Conservation (phyloP, 2,888 invertebrate genomes). For the Neoscelio sp. region DNA sequence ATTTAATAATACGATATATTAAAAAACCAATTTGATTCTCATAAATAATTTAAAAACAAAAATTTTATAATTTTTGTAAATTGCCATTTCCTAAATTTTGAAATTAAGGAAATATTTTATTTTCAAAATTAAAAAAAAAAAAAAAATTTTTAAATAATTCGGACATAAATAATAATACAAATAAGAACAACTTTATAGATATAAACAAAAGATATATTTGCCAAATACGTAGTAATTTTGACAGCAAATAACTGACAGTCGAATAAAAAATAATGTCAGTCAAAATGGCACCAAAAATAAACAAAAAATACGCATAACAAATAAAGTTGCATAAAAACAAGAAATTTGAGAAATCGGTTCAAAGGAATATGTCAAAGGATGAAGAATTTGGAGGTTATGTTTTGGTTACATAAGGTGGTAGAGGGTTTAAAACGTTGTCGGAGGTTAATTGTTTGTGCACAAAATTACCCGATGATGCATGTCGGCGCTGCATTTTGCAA, state of each 20-base stretch:
- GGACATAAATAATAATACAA: too few species aligned
- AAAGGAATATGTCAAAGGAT: slow-evolving; percentile 24
- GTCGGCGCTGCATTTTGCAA: slow-evolving; percentile 84
- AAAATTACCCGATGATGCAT: slow-evolving; percentile 84
- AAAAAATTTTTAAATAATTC: too few species aligned
- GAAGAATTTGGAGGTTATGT: slow-evolving; percentile 66
- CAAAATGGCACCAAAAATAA: too few species aligned
- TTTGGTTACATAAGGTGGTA: slow-evolving; percentile 71
- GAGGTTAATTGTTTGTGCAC: slow-evolving; percentile 31
- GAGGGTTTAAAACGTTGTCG: slow-evolving; percentile 42
- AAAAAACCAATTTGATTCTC: too few species aligned
- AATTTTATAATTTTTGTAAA: too few species aligned
- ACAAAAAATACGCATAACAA: not conserved
- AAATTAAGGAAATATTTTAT: too few species aligned
- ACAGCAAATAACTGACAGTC: slow-evolving; percentile 24
- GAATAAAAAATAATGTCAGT: slow-evolving; percentile 15
- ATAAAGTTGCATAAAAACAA: not conserved
- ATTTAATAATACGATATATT: too few species aligned
- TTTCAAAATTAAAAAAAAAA: too few species aligned
- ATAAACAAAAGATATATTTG: slow-evolving; percentile 17
- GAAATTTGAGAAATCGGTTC: not conserved
- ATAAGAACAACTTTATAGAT: slow-evolving; percentile 5
- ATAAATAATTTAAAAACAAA: too few species aligned
- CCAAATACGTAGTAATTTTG: slow-evolving; percentile 16
- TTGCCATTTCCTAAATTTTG: too few species aligned